Percentiles rank a stretch among this genome's conserved stretches.
phyloP scores from a whole-genome alignment of 1,140 invertebrate species.

The Apis laboriosa region DNA sequence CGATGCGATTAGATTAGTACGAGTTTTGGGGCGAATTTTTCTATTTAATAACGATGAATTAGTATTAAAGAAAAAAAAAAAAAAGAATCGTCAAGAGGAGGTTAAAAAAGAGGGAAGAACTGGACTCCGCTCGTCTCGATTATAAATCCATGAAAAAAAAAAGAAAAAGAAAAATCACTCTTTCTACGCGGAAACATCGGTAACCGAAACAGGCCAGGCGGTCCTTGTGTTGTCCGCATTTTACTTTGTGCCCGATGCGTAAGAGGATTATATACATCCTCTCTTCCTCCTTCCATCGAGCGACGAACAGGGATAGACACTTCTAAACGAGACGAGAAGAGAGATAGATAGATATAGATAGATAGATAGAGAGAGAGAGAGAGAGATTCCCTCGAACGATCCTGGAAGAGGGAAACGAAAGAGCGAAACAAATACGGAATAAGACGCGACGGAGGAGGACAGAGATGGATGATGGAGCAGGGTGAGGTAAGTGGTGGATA shows the following conservation, averaged over 20 bases:
- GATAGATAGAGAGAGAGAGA: neutral
- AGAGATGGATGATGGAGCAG: conserved; percentile 12
- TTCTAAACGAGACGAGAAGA: conserved; percentile 6
- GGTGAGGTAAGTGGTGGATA: conserved; percentile 72
- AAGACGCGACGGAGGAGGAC: neutral
- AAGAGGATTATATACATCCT: conserved; percentile 75
- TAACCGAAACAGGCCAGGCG: conserved; percentile 49
- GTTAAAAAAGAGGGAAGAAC: no score
- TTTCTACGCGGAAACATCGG: conserved; percentile 30
- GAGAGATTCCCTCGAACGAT: conserved; percentile 16
- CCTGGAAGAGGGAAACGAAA: neutral
- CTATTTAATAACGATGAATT: no score
- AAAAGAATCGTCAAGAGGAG: neutral
- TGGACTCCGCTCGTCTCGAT: no score
- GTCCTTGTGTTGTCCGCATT: conserved; percentile 68
- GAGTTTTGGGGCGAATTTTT: no score
- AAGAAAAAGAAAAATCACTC: neutral
- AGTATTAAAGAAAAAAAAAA: neutral
- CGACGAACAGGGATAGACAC: conserved; percentile 9
- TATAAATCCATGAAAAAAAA: no score
- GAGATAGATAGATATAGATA: neutral
- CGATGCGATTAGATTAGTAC: neutral
- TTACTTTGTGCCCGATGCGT: conserved; percentile 78
- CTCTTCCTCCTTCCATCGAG: conserved; percentile 37
- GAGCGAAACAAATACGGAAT: neutral